Base-by-base conservation (phyloP, 2,888 invertebrate genomes). In the Stictocephala bisonia region DNA sequence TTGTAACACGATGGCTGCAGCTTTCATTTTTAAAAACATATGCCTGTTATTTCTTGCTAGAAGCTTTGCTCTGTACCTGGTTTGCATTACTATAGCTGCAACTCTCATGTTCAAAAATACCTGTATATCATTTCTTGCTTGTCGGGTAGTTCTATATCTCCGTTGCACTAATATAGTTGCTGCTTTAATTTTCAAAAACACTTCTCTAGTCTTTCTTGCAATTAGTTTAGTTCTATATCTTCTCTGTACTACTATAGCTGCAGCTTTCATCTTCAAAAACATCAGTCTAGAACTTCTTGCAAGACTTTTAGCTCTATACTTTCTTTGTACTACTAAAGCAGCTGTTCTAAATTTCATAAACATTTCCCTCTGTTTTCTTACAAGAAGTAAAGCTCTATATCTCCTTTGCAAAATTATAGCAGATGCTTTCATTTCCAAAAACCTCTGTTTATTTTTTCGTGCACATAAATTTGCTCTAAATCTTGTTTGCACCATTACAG, bases 291-390 rank as follows among this genome's bases (percentile, higher is more conserved):
- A 4, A 0, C 13, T 27, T 60, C 22, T 20, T 2, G 60, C 40
- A 20, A 35, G 31, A 9, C 4, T 4, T 2, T 15, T n/a, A 2
- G 56, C 3, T 58, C 40, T 51, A 18, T 11, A 60, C 7, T 20
- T 81, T 58, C 82, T 83, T 75, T 84, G 84, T 70, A 84, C 67
- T 58, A 80, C 79, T 13, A 83, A 73, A 0, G 80, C 73, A 3
- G 80, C 75, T 1, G 66, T 51, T 35, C 72, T 53, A 20, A 72
- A 22, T 40, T 31, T 6, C 7, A 26, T 40, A 73, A 73, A 78
- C 3, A 18, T 1, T 3, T 22, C 11, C 41, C 58, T 60, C 26
- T 75, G 51, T 18, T 20, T 50, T 70, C 71, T 74, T 74, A 69
- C 76, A 2, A 27, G 15, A 0, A 73, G 4, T 22, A 15, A 41